phyloP scores from a whole-genome alignment of 2,797 vertebrate genomes.

The Pelodytes ibericus region DNA sequence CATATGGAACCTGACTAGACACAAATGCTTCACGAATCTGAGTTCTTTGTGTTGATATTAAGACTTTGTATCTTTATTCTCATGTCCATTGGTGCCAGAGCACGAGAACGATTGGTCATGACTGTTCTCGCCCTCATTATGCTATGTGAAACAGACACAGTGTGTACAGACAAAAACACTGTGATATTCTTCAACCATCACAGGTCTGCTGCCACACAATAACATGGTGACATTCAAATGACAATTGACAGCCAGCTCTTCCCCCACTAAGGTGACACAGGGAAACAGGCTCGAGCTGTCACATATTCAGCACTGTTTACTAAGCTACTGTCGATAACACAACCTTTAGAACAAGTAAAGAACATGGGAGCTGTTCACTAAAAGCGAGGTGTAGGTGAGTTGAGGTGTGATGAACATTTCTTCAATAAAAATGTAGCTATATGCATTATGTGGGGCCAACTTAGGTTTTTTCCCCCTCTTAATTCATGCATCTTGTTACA shows the following conservation, averaged over 20 bases:
- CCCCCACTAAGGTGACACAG: not conserved
- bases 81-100: constrained; percentile 38
- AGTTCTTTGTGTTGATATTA: too few relatives aligned
- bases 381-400: too few relatives aligned
- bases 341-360: too few relatives aligned
- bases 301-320: not conserved
- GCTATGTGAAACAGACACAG: constrained; percentile 30
- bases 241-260: not conserved
- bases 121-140: constrained; percentile 48
- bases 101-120: constrained; percentile 39
- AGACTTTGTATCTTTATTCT: too few relatives aligned
- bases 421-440: too few relatives aligned
- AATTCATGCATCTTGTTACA: too few relatives aligned
- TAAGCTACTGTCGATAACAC: too few relatives aligned
- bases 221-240: not conserved
- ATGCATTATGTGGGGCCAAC: too few relatives aligned
- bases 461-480: too few relatives aligned
- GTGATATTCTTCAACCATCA: not conserved
- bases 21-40: too few relatives aligned
- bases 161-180: constrained; percentile 15
- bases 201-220: not conserved
- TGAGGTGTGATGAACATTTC: too few relatives aligned
- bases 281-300: not conserved
- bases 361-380: too few relatives aligned
- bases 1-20: not conserved